A percentile compares a stretch with the other conserved stretches of the same genome.
Conservation (phyloP, 2,113 vertebrate genomes). For the Oncorhynchus gorbuscha region DNA sequence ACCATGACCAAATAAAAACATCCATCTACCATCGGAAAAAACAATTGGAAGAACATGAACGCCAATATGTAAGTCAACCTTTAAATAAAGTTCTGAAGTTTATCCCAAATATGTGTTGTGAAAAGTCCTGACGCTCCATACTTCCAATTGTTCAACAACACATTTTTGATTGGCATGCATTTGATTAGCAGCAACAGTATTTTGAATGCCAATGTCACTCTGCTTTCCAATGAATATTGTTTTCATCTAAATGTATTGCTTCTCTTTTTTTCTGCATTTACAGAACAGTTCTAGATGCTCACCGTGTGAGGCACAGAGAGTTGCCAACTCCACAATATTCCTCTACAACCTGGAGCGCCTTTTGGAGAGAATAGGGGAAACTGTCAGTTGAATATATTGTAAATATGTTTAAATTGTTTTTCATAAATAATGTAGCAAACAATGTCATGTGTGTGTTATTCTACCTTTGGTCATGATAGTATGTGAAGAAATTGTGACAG, state of each 20-base stretch:
- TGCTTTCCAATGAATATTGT: neutral
- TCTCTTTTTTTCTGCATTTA: conserved; percentile 21
- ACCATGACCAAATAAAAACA: fast-evolving
- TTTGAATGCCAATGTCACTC: neutral
- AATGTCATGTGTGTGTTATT: too few species aligned
- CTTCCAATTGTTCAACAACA: too few species aligned
- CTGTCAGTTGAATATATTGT: neutral
- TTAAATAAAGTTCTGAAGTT: neutral
- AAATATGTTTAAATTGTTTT: conserved; percentile 3
- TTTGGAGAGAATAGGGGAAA: conserved; percentile 33
- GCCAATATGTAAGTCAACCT: conserved; percentile 17
- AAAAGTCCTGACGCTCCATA: too few species aligned
- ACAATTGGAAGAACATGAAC: fast-evolving
- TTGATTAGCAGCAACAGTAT: too few species aligned
- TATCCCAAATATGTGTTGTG: neutral
- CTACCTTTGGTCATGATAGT: too few species aligned
- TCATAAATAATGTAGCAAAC: too few species aligned
- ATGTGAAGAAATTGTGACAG: too few species aligned
- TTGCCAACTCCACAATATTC: conserved; percentile 54
- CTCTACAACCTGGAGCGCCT: conserved; percentile 23
- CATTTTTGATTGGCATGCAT: too few species aligned
- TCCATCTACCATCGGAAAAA: conserved; percentile 8
- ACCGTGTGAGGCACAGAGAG: conserved; percentile 60
- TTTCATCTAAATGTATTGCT: neutral
- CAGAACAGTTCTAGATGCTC: conserved; percentile 38